Conservation (phyloP, 2,888 invertebrate genomes). For the Ichneumon xanthorius region DNA sequence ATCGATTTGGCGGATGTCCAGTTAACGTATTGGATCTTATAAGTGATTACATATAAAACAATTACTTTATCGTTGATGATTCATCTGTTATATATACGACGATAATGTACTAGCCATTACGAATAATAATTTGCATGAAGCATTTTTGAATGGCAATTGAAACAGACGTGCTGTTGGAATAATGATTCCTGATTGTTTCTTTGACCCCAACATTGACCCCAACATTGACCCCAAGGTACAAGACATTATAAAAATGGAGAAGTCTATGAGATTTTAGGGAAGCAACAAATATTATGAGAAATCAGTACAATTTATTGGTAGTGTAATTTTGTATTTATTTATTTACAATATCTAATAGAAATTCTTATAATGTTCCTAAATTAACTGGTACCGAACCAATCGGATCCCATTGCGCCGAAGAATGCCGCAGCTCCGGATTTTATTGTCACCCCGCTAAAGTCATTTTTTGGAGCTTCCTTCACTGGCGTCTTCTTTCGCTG, state of each 20-base stretch:
- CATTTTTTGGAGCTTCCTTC: constrained; percentile 83
- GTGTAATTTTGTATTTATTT: constrained; percentile 15
- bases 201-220: background rate
- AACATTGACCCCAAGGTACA: background rate
- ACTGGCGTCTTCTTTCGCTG: constrained; percentile 86
- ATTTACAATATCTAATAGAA: constrained; percentile 57
- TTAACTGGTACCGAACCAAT: constrained; percentile 90
- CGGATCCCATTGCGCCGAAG: constrained; percentile 93
- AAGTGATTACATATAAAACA: constrained; percentile 66
- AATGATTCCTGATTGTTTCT: background rate
- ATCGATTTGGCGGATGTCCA: constrained; percentile 85
- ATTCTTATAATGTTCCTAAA: constrained; percentile 51
- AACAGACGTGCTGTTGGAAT: background rate
- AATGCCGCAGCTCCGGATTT: constrained; percentile 92
- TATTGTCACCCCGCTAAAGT: constrained; percentile 86
- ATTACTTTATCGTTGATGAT: background rate
- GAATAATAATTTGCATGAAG: background rate
- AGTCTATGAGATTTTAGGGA: background rate
- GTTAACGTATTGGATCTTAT: constrained; percentile 86
- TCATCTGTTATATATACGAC: background rate
- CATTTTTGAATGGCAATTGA: background rate
- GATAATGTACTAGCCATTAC: background rate
- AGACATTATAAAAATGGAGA: background rate
- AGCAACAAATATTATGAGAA: background rate
- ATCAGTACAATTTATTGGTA: background rate